Evolutionary conservation across 2,113 vertebrate genomes (phyloP).

Genomic region (Urocynchramus pylzowi): DNA sequence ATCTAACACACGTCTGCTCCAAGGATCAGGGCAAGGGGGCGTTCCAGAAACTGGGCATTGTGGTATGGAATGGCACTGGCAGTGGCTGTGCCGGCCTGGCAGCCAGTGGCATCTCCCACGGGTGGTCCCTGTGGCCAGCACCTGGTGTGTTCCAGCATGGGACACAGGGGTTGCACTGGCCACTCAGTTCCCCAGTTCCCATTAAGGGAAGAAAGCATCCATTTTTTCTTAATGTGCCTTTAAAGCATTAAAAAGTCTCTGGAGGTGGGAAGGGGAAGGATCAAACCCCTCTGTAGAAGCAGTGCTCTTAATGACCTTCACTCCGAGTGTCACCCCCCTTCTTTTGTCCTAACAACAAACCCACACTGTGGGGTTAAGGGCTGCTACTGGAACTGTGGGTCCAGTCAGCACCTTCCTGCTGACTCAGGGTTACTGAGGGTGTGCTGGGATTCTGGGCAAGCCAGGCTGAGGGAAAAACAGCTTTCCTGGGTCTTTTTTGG

Average conservation of each 20-base stretch:
- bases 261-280: not conserved
- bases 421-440: not conserved
- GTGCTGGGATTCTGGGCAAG: not conserved
- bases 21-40: fast-evolving
- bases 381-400: not conserved
- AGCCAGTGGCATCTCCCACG: not conserved
- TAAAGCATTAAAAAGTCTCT: not conserved
- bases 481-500: not conserved
- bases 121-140: not conserved
- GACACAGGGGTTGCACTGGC: not conserved
- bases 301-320: not conserved
- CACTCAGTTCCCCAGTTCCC: not conserved
- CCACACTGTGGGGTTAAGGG: not conserved
- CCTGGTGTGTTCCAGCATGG: not conserved
- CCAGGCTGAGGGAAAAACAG: not conserved
- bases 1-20: fast-evolving
- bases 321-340: not conserved
- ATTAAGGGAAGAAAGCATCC: not conserved
- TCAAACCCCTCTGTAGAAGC: not conserved
- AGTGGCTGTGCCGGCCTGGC: fast-evolving
- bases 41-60: fast-evolving
- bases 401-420: not conserved
- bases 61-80: fast-evolving
- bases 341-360: not conserved
- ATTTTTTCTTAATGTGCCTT: not conserved